These are phyloP conservation scores for Lepidurus packardi DNA, from an alignment of 1,140 invertebrate species.

Conservation along the genomic window DNA sequence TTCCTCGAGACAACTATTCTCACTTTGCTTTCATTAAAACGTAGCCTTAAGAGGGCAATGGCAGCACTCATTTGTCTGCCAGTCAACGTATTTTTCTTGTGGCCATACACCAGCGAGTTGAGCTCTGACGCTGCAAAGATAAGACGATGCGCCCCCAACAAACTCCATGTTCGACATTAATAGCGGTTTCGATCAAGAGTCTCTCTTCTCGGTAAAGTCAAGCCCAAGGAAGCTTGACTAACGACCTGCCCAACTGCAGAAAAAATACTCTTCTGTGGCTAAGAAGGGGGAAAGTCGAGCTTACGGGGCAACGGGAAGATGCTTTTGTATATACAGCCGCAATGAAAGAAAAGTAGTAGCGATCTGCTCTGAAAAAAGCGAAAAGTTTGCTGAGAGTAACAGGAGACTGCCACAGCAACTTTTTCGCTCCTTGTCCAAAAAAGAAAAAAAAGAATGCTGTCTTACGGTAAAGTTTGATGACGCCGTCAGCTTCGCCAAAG, in stretches of 20 bases:
- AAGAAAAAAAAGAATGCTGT: not conserved
- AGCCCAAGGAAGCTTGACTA: constrained; percentile 8
- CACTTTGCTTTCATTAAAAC: constrained; percentile 15
- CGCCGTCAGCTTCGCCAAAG: constrained; percentile 9
- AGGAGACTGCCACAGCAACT: too few species aligned
- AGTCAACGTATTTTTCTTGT: not conserved
- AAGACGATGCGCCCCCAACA: not conserved
- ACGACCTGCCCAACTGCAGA: not conserved
- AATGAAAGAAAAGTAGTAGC: not conserved
- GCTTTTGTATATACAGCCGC: not conserved
- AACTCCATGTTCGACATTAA: constrained; percentile 1
- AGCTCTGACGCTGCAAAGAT: not conserved
- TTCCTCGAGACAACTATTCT: not conserved
- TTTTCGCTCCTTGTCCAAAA: not conserved
- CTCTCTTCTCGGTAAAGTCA: constrained; percentile 6
- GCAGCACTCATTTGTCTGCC: constrained; percentile 2
- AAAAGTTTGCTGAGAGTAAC: too few species aligned
- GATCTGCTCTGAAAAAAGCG: too few species aligned
- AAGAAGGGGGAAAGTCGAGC: not conserved
- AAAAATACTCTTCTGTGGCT: not conserved
- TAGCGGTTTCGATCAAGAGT: constrained; percentile 21
- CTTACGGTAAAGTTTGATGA: constrained; percentile 22
- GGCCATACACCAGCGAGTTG: not conserved
- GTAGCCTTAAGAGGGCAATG: not conserved
- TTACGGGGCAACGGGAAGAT: not conserved